These are phyloP conservation scores for Hydrotaea cyrtoneurina DNA, from an alignment of 2,888 invertebrate species.

Conservation along the genomic window DNA sequence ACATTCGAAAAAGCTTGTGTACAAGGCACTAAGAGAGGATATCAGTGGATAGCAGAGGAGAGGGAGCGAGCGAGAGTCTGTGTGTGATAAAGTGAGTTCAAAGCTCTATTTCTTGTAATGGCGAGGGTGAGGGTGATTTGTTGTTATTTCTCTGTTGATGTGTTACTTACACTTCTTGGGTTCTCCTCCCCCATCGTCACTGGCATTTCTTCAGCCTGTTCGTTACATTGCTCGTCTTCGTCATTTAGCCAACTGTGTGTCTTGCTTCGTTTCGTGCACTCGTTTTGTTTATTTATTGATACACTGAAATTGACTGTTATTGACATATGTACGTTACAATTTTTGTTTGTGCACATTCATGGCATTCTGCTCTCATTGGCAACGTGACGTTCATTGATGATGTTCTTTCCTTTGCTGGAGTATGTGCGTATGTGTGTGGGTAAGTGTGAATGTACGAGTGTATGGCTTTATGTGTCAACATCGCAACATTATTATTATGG, in stretches of 20 bases:
- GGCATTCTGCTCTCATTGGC: background rate
- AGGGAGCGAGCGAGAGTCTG: background rate
- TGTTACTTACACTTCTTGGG: background rate
- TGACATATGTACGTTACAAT: slow-evolving; percentile 31
- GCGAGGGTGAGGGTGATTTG: slow-evolving; percentile 11
- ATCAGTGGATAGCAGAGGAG: background rate
- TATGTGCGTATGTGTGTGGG: background rate
- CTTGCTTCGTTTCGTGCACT: background rate
- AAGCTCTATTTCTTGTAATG: background rate
- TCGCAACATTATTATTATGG: no score
- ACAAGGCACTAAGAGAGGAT: background rate
- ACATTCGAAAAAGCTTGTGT: slow-evolving; percentile 17
- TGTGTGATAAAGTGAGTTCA: background rate
- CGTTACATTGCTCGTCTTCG: background rate
- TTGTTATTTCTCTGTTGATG: slow-evolving; percentile 22
- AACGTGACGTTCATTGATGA: slow-evolving; percentile 1
- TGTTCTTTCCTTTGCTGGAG: background rate
- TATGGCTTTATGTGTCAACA: no score
- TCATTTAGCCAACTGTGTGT: background rate
- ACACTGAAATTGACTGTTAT: slow-evolving; percentile 33
- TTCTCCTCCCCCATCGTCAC: background rate
- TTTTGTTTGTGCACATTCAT: background rate
- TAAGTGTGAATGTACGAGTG: background rate
- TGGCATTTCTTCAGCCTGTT: background rate
- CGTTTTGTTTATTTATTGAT: slow-evolving; percentile 29